Conservation (phyloP, 2,797 vertebrate species). For the Amblyraja radiata region DNA sequence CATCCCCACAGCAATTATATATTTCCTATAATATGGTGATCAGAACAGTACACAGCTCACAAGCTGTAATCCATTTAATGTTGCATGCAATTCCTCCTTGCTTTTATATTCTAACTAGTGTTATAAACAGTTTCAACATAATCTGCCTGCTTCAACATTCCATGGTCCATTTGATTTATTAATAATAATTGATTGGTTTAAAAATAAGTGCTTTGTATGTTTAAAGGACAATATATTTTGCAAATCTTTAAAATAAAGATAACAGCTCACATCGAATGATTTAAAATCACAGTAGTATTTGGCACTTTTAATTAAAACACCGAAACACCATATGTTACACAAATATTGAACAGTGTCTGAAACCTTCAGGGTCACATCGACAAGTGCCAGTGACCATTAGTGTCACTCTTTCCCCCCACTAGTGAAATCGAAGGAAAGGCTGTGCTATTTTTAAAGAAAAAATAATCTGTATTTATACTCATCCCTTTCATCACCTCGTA, state of each 20-base stretch:
- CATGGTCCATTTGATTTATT: no score
- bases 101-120: no score
- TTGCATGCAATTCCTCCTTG: no score
- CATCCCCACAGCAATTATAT: not conserved
- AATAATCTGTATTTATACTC: no score
- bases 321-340: not conserved
- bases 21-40: no score
- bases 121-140: no score
- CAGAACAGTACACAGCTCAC: no score
- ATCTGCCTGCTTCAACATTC: no score
- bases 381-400: not conserved
- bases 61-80: no score
- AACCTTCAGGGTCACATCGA: not conserved
- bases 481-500: no score
- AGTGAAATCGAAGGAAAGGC: not conserved
- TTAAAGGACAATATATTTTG: not conserved
- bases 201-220: not conserved
- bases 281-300: not conserved
- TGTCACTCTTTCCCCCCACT: no score
- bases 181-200: no score
- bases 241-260: not conserved
- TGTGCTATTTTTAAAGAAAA: not conserved
- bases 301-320: not conserved
- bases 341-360: not conserved
- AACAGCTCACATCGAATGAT: not conserved